A percentile compares a stretch with the other conserved stretches of the same genome.
Evolutionary conservation across 1,140 invertebrate genomes (phyloP).

Genomic region (Panonychus citri): DNA sequence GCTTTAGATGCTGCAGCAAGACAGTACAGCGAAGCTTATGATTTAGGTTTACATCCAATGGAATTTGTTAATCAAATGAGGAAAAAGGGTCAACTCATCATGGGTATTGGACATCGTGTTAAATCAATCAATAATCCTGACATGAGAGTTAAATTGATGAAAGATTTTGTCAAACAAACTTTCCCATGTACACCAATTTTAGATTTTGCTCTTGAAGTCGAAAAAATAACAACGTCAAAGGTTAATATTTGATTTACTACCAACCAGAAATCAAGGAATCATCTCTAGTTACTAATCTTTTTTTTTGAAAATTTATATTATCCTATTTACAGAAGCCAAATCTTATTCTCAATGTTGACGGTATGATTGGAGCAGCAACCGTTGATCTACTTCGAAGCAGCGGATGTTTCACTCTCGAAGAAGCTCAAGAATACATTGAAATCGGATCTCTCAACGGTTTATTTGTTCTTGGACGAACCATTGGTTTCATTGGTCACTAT

Average conservation of each 20-base stretch:
- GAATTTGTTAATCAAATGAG: slow-evolving; percentile 96
- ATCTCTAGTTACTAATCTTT: slow-evolving; percentile 1
- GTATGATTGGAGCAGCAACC: slow-evolving; percentile 87
- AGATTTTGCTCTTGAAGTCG: slow-evolving; percentile 78
- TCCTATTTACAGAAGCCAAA: slow-evolving; percentile 56
- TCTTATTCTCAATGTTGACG: slow-evolving; percentile 95
- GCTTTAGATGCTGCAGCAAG: slow-evolving; percentile 85
- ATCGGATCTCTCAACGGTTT: slow-evolving; percentile 95
- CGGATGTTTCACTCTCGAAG: slow-evolving; percentile 80
- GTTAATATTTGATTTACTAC: no score
- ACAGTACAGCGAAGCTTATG: slow-evolving; percentile 88
- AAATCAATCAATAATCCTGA: slow-evolving; percentile 99
- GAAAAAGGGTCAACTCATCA: slow-evolving; percentile 88
- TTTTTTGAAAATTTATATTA: slow-evolving; percentile 4
- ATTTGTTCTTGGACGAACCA: slow-evolving; percentile 89
- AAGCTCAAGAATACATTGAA: slow-evolving; percentile 90
- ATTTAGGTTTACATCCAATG: slow-evolving; percentile 76
- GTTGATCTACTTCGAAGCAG: slow-evolving; percentile 83
- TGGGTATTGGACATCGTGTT: slow-evolving; percentile 95
- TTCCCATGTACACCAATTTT: slow-evolving; percentile 69
- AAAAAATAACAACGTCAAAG: slow-evolving; percentile 95
- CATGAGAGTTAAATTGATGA: slow-evolving; percentile 82
- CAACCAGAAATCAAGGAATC: no score
- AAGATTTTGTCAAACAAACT: slow-evolving; percentile 78
- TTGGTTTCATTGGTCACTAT: slow-evolving; percentile 97